A percentile compares a stretch with the other conserved stretches of the same genome.
Evolutionary conservation across 1,140 invertebrate species (phyloP).

Genomic region (Ladona fulva): DNA sequence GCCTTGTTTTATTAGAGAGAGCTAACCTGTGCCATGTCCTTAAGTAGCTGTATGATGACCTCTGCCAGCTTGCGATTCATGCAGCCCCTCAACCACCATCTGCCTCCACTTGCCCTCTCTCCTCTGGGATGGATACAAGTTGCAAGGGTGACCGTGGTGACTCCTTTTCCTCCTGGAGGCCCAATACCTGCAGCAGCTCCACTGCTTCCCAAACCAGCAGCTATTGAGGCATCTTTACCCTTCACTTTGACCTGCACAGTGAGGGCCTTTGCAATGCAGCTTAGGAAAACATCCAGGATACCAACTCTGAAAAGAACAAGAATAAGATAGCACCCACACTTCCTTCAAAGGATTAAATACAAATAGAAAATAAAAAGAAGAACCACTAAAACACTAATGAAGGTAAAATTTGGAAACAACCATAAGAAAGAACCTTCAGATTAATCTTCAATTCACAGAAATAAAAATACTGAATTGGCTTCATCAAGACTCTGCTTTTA

Average conservation of each 20-base stretch:
- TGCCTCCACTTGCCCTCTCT: constrained; percentile 36
- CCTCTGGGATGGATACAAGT: constrained; percentile 48
- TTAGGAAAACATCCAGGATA: constrained; percentile 75
- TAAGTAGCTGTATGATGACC: constrained; percentile 76
- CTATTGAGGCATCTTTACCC: constrained; percentile 41
- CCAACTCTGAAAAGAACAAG: constrained; percentile 40
- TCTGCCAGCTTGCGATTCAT: constrained; percentile 76
- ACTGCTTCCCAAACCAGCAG: constrained; percentile 1
- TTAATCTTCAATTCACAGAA: too few relatives aligned
- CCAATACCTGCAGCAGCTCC: constrained; percentile 35
- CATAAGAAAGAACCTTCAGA: background rate
- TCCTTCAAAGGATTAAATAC: background rate
- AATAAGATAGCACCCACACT: background rate
- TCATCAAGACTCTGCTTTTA: background rate
- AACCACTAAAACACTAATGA: too few relatives aligned
- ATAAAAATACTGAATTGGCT: background rate
- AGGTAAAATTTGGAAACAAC: background rate
- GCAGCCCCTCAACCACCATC: constrained; percentile 81
- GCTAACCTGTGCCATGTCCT: constrained; percentile 84
- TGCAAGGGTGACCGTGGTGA: constrained; percentile 49
- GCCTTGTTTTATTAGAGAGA: too few relatives aligned
- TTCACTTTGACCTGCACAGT: constrained; percentile 82
- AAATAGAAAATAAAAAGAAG: too few relatives aligned
- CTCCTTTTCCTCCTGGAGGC: constrained; percentile 31
- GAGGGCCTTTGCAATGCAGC: constrained; percentile 76